Evolutionary conservation across 2,797 vertebrate species (phyloP), one percentile per base, ranked within the genome.

Genomic region (Hyperoplus immaculatus): DNA sequence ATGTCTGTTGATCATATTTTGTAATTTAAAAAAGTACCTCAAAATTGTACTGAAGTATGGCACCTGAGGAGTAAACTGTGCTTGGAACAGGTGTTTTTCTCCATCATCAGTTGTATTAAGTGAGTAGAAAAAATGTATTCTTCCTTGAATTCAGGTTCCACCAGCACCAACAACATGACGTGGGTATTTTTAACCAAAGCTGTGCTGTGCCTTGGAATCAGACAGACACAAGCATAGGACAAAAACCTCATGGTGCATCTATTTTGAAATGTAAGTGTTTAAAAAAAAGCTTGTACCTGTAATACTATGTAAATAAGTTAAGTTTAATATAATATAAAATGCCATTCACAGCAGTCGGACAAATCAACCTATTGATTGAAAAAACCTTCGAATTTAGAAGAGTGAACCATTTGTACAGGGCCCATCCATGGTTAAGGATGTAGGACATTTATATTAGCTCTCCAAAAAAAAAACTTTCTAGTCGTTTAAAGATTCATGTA

Each of bases 171-270:
- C 13, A 14, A 4, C 46, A 14, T 11, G 43, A 12, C 69, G 62
- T 69, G 57, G 47, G 46, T 70, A 12, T 43, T 73, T 60, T 69
- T 55, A 10, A 54, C 43, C 43, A 58, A 13, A 78, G 81, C 81
- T 79, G 81, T 88, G 83, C 81, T 73, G 75, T 89, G 87, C 79
- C 78, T 84, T 87, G 29, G 50, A 78, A 53, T 70, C 38, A 49
- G 70, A 81, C 58, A 15, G 47, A 78, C 57, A 50, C 18, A 47
- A 72, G 47, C 29, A 16, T 6, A 12, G 21, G 46, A 61, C 21
- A 5, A 42, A 60, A 8, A 16, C 42, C 2, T 9, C 38, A 3
- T 9, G 46, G 5, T 13, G 45, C 42, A 18, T 11, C 56, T 53
- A 5, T 78, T 50, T 45, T 60, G 14, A 66, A 43, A 59, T 15